Conservation (phyloP, 2,797 vertebrate genomes). For the Leuciscus waleckii region DNA sequence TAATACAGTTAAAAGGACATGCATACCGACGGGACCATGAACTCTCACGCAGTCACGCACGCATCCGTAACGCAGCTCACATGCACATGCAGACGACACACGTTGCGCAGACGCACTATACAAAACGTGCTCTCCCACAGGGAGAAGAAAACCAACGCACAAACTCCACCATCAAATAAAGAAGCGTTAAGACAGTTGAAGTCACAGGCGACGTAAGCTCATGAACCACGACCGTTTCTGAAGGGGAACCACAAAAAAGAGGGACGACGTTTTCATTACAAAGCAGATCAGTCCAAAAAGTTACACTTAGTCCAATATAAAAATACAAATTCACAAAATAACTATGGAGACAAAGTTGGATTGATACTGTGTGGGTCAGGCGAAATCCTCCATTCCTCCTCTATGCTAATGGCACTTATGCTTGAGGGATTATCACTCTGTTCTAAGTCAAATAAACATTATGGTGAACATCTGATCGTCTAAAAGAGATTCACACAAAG, state of each 20-base stretch:
- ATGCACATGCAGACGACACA: slow-evolving; percentile 76
- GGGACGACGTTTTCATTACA: slow-evolving; percentile 76
- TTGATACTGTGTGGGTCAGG: slow-evolving; percentile 76
- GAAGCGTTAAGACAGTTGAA: slow-evolving; percentile 73
- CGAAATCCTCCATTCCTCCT: slow-evolving; percentile 70
- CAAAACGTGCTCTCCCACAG: slow-evolving; percentile 81
- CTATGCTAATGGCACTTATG: slow-evolving; percentile 86
- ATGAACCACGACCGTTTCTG: slow-evolving; percentile 54
- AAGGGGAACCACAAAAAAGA: slow-evolving; percentile 67
- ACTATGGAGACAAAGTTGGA: slow-evolving; percentile 80
- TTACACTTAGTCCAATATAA: slow-evolving; percentile 83
- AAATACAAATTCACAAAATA: slow-evolving; percentile 89
- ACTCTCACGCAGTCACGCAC: slow-evolving; percentile 33
- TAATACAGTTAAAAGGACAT: slow-evolving; percentile 44
- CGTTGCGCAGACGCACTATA: slow-evolving; percentile 66
- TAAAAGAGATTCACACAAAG: slow-evolving; percentile 54
- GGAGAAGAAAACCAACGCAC: slow-evolving; percentile 83
- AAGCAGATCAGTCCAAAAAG: slow-evolving; percentile 82
- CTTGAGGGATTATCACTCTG: slow-evolving; percentile 76
- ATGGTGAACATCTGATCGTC: slow-evolving; percentile 51
- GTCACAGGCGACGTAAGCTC: slow-evolving; percentile 65
- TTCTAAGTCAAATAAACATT: slow-evolving; percentile 62
- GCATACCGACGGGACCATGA: slow-evolving; percentile 36
- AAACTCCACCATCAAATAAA: slow-evolving; percentile 78
- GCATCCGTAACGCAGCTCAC: slow-evolving; percentile 55